Conservation (phyloP, 2,113 vertebrate genomes). For the human (Homo sapiens) region GRCh38 chr7:39657501-39658000, state of each 20-base stretch:
- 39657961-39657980: not conserved
- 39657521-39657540: not conserved
- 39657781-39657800: not conserved
- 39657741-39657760: no score
- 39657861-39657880: not conserved
- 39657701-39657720: no score
- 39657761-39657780: no score
- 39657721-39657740: no score
- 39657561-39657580: not conserved
- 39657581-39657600: not conserved
- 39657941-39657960: not conserved
- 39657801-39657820: not conserved
- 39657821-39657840: not conserved
- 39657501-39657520: not conserved
- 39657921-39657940: not conserved
- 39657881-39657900: not conserved
- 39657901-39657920: not conserved
- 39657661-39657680: no score
- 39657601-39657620: not conserved
- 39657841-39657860: conserved; percentile 26
- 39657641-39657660: no score
- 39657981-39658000: not conserved
- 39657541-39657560: not conserved
- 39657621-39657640: not conserved
- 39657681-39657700: no score